Percentiles rank a stretch among this genome's conserved stretches.
Evolutionary conservation across 2,113 vertebrate genomes (phyloP).

Genomic region (Ceuthmochares aereus): DNA sequence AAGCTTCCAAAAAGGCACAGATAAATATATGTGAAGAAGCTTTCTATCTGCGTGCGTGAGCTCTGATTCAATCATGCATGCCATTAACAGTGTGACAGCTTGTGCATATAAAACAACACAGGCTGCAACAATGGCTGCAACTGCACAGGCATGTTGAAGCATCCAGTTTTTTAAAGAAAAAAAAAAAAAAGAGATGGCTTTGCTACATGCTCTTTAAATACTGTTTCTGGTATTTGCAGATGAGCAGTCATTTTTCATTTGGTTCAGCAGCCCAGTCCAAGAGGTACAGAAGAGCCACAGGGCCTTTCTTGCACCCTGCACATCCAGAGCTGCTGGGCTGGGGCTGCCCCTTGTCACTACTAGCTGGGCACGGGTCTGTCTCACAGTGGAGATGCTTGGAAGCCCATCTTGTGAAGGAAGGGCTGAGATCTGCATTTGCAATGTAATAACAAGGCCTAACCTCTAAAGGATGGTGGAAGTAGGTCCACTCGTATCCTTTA

Average conservation of each 20-base stretch:
- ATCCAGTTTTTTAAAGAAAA: background rate
- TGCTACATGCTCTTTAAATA: background rate
- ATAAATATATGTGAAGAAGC: background rate
- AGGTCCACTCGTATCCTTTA: background rate
- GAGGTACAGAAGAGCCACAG: accelerated
- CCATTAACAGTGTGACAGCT: background rate
- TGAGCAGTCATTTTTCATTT: background rate
- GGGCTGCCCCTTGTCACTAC: background rate
- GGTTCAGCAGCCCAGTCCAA: background rate
- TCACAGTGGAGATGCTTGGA: accelerated
- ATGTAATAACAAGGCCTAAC: background rate
- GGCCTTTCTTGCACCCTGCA: background rate
- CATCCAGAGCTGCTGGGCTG: background rate
- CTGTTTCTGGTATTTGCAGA: background rate
- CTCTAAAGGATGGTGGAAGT: accelerated
- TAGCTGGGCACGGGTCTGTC: accelerated
- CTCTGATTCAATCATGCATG: background rate
- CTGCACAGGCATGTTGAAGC: background rate
- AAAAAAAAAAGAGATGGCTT: background rate
- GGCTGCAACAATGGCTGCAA: background rate
- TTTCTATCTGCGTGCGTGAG: background rate
- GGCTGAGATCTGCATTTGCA: background rate
- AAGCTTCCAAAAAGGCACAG: background rate
- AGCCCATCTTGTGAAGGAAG: accelerated
- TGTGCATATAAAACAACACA: background rate